Evolutionary conservation across 2,113 vertebrate genomes (phyloP).

Genomic region (Podilymbus podiceps): DNA sequence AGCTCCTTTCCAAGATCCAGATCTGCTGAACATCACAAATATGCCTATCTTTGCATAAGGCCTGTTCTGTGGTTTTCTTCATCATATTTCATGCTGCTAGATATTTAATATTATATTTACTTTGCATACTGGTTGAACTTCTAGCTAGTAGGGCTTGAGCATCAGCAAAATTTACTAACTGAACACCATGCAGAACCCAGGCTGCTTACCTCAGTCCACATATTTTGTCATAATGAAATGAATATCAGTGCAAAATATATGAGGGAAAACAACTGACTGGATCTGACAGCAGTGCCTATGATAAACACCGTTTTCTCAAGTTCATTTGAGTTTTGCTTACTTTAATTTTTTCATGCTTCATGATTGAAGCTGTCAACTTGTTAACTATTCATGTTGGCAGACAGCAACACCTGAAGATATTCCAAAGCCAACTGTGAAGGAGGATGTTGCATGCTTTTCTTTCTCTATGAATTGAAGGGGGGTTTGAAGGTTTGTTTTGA

Average conservation of each 20-base stretch:
- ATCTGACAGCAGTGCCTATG: background rate
- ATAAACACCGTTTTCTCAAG: background rate
- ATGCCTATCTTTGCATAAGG: background rate
- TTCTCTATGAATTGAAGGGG: background rate
- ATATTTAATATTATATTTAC: background rate
- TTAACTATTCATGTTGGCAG: background rate
- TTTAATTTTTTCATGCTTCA: background rate
- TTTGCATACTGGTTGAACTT: background rate
- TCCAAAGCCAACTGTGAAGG: background rate
- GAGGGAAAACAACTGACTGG: background rate
- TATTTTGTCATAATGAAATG: background rate
- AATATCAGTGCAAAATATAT: background rate
- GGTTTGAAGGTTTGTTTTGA: background rate
- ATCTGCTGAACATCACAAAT: background rate
- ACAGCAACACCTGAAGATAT: background rate
- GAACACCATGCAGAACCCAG: background rate
- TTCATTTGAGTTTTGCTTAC: background rate
- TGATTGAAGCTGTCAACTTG: background rate
- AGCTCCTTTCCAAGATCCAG: background rate
- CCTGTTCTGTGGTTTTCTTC: background rate
- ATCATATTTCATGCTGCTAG: background rate
- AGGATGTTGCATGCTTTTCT: background rate
- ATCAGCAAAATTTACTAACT: background rate
- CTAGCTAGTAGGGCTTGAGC: background rate
- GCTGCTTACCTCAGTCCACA: background rate